These are phyloP conservation scores for Podiceps cristatus DNA, from an alignment of 2,113 vertebrate species.

Conservation along the genomic window DNA sequence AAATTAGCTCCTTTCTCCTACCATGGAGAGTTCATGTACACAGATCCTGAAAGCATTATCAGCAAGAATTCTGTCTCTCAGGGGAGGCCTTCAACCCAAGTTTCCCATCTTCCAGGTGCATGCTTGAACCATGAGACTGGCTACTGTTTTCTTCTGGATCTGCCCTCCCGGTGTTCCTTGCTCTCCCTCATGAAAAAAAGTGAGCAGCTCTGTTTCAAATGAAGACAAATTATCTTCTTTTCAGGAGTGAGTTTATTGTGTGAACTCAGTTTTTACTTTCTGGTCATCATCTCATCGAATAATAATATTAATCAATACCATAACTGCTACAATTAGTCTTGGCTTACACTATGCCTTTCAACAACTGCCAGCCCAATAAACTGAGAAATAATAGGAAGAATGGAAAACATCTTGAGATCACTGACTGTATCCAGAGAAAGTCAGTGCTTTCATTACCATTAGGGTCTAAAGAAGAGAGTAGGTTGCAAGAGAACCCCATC, in stretches of 20 bases:
- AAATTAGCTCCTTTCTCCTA: background rate
- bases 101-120: background rate
- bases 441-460: background rate
- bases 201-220: background rate
- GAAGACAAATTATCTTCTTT: background rate
- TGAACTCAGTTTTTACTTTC: background rate
- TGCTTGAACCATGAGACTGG: background rate
- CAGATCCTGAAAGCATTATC: background rate
- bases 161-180: background rate
- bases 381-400: background rate
- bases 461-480: background rate
- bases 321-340: background rate
- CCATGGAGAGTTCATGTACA: background rate
- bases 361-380: background rate
- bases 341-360: background rate
- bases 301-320: background rate
- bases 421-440: background rate
- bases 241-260: background rate
- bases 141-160: background rate
- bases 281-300: background rate
- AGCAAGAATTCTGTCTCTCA: background rate
- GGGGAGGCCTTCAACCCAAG: background rate
- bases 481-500: background rate
- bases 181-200: background rate
- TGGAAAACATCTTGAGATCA: background rate